Percentiles rank a stretch among this genome's conserved stretches.
phyloP scores from a whole-genome alignment of 92 coral and sea anemone species.

The Paramuricea clavata region DNA sequence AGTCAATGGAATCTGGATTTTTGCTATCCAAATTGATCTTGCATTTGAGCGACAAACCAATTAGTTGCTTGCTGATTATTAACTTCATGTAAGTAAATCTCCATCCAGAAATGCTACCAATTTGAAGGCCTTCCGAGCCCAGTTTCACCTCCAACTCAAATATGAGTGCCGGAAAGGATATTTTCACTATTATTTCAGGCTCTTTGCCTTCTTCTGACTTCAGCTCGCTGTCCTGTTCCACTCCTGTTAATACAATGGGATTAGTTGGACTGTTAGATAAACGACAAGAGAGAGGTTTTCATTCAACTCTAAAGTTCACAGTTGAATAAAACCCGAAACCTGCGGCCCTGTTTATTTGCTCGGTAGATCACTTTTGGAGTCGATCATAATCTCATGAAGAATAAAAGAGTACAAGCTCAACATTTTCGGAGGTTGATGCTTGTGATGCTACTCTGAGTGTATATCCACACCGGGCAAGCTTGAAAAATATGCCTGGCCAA shows the following conservation, averaged over 20 bases:
- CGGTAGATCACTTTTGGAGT: too few relatives aligned
- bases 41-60: constrained; percentile 10
- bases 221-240: background rate
- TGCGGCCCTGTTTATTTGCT: too few relatives aligned
- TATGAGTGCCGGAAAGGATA: constrained; percentile 1
- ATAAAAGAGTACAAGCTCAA: too few relatives aligned
- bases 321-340: too few relatives aligned
- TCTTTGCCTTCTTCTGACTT: background rate
- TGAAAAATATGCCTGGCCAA: too few relatives aligned
- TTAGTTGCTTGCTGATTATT: constrained; percentile 13
- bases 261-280: too few relatives aligned
- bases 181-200: background rate
- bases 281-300: too few relatives aligned
- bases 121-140: background rate
- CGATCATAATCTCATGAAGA: too few relatives aligned
- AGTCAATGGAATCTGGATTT: background rate
- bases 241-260: background rate
- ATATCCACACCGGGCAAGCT: too few relatives aligned
- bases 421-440: too few relatives aligned
- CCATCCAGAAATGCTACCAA: background rate
- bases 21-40: background rate
- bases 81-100: background rate
- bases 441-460: too few relatives aligned
- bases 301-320: too few relatives aligned
- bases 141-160: background rate